A percentile compares a stretch with the other conserved stretches of the same genome.
These are phyloP conservation scores for Phengaris arion DNA, from an alignment of 2,888 invertebrate species.

Conservation along the genomic window DNA sequence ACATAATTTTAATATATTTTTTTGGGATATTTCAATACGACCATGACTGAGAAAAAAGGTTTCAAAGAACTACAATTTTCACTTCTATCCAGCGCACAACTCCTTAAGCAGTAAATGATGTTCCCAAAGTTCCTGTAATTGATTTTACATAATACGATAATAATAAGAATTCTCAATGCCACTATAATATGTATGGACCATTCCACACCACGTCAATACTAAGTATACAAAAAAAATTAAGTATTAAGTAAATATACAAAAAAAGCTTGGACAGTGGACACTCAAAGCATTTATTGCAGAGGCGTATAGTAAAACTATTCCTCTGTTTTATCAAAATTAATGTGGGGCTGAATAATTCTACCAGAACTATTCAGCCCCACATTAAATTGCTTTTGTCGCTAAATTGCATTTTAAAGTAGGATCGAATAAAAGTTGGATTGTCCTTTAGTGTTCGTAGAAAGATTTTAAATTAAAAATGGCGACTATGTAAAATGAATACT, in stretches of 20 bases:
- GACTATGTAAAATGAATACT: neutral
- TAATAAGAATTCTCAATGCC: too few relatives aligned
- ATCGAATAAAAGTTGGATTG: conserved; percentile 3
- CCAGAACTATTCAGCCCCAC: neutral
- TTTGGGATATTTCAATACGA: too few relatives aligned
- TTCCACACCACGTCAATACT: too few relatives aligned
- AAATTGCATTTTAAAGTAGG: neutral
- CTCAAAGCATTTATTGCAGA: neutral
- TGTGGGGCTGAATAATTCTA: neutral
- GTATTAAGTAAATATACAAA: too few relatives aligned
- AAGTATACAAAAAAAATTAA: neutral
- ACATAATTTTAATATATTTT: too few relatives aligned
- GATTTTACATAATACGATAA: too few relatives aligned
- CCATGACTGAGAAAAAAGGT: too few relatives aligned
- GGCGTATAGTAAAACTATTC: neutral
- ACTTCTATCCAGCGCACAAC: too few relatives aligned
- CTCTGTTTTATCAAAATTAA: neutral
- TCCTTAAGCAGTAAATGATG: too few relatives aligned
- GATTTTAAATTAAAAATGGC: conserved; percentile 1
- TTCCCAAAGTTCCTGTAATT: too few relatives aligned
- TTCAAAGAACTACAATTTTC: too few relatives aligned
- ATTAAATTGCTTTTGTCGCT: neutral
- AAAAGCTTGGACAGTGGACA: neutral
- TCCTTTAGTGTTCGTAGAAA: neutral
- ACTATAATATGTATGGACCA: too few relatives aligned